Evolutionary conservation across 2,797 vertebrate genomes (phyloP), one percentile per base, ranked within the genome.

Genomic region (Pseudomugil tenellus): DNA sequence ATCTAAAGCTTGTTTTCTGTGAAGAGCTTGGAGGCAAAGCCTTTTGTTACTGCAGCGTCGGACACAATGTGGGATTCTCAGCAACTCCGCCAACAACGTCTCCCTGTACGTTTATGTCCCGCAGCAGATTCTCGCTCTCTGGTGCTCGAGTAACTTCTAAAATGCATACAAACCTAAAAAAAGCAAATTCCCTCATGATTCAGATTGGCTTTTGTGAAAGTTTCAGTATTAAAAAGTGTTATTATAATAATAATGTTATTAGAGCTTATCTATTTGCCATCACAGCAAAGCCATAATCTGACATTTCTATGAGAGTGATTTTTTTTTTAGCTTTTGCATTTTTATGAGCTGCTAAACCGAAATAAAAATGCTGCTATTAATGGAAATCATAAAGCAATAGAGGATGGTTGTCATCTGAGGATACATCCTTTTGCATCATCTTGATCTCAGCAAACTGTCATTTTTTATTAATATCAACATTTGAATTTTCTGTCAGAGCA

Each of bases 1-100:
- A n/a, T 57, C 74, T 63, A 43, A 70, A 61, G 60, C 56, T 69
- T 49, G 81, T 87, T 85, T 85, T 81, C 79, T 80, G 76, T 70
- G 61, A 58, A 16, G 48, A 63, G 72, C 57, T 58, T 77, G 46
- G 63, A 59, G 56, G 71, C 81, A 79, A 76, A 84, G 79, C 66
- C 17, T n/a, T 32, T 80, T 75, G 77, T 83, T 82, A 53, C 39
- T 56, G 74, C 70, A 25, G 56, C 67, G 83, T 83, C 72, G 59
- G 76, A 58, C 51, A 73, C 74, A 80, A 83, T 51, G 70, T 81
- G 77, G 66, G 75, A 80, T 65, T 84, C 64, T 56, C 37, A 7
- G 69, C 54, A 62, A 59, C 81, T 62, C 31, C 8, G 28, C 52
- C 14, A 34, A 51, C 21, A 7, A 67, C 65, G 46, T 76, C 63